phyloP scores from a whole-genome alignment of 2,888 invertebrate genomes.

The Yponomeuta malinellus region DNA sequence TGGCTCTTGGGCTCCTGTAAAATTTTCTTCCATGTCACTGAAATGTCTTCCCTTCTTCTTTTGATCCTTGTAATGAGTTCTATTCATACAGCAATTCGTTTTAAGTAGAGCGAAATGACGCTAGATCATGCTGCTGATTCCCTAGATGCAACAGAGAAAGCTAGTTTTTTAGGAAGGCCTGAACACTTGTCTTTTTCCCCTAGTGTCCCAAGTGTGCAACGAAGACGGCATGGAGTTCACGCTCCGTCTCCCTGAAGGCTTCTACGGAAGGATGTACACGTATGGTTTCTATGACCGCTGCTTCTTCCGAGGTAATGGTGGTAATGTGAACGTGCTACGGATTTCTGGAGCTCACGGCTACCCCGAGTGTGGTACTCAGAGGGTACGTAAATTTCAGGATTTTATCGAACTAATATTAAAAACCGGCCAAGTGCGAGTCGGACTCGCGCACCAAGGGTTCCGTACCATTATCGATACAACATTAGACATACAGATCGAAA shows the following conservation, averaged over 20 bases:
- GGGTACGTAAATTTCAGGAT: conserved; percentile 64
- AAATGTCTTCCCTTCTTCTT: no score
- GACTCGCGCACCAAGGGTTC: no score
- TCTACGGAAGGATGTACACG: conserved; percentile 92
- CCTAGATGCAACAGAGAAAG: no score
- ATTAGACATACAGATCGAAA: no score
- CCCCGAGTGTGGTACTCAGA: conserved; percentile 93
- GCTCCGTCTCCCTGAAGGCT: conserved; percentile 90
- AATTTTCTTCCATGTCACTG: no score
- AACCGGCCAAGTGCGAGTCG: no score
- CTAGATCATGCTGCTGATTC: no score
- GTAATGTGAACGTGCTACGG: conserved; percentile 86
- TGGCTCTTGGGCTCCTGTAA: no score
- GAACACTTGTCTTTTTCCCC: not conserved
- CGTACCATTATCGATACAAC: no score
- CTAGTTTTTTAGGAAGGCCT: not conserved
- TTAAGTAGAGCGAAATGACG: no score
- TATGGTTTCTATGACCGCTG: conserved; percentile 94
- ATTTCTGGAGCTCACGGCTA: conserved; percentile 95
- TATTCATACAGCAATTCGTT: no score
- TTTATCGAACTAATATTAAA: not conserved
- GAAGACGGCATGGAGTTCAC: conserved; percentile 97
- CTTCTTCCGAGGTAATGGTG: conserved; percentile 93
- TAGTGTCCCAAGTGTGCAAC: conserved; percentile 92
- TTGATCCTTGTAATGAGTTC: no score